Evolutionary conservation across 2,888 invertebrate species (phyloP).

Genomic region (Neoaliturus tenellus): DNA sequence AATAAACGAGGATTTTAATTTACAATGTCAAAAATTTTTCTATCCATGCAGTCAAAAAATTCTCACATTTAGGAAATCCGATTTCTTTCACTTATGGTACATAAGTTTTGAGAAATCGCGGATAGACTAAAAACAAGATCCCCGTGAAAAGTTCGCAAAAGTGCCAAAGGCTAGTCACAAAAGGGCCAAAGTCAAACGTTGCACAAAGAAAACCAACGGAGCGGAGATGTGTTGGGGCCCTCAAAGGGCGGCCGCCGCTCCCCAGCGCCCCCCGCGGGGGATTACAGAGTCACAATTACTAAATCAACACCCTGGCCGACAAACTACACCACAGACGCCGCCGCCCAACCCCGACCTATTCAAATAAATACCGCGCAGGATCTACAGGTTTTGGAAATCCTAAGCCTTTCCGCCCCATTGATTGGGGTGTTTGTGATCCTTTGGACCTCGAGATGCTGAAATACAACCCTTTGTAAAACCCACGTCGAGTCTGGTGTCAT

Average conservation of each 20-base stretch:
- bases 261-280: constrained; percentile 13
- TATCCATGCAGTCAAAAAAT: no score
- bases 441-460: background rate
- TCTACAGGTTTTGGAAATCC: background rate
- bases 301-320: constrained; percentile 53
- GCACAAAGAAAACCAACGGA: background rate
- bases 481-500: background rate
- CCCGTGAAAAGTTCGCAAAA: no score
- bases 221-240: no score
- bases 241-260: background rate
- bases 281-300: constrained; percentile 51
- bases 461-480: background rate
- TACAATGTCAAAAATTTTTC: no score
- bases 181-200: no score
- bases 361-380: constrained; percentile 27
- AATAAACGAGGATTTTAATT: no score
- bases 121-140: no score
- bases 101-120: no score
- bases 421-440: constrained; percentile 22
- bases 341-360: background rate
- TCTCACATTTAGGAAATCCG: no score
- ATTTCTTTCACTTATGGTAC: no score
- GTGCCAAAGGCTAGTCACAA: no score
- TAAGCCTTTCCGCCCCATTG: constrained; percentile 38
- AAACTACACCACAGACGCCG: constrained; percentile 34